Evolutionary conservation across 2,888 invertebrate genomes (phyloP).

Genomic region (Anthrax anthrax): DNA sequence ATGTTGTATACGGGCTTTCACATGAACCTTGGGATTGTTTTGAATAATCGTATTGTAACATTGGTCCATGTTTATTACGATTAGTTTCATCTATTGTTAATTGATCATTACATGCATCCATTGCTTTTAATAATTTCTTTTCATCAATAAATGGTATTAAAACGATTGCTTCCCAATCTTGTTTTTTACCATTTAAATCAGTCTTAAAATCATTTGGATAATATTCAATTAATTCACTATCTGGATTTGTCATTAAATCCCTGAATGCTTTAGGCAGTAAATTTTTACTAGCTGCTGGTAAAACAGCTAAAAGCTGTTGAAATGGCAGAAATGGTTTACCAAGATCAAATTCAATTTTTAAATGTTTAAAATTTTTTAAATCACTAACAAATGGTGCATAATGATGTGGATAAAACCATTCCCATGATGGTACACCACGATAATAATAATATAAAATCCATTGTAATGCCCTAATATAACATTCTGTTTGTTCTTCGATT

Average conservation of each 20-base stretch:
- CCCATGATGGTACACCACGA: conserved; percentile 93
- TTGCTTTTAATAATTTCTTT: conserved; percentile 54
- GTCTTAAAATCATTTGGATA: conserved; percentile 85
- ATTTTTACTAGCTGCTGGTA: conserved; percentile 72
- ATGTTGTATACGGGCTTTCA: conserved; percentile 43
- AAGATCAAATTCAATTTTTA: conserved; percentile 67
- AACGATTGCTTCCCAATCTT: conserved; percentile 94
- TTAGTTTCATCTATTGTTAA: conserved; percentile 54
- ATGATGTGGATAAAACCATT: conserved; percentile 96
- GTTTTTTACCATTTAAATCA: conserved; percentile 89
- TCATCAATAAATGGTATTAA: conserved; percentile 89
- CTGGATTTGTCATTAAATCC: conserved; percentile 57
- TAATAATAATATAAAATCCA: conserved; percentile 97
- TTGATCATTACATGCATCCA: conserved; percentile 49
- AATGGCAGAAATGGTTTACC: conserved; percentile 86
- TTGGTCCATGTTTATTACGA: conserved; percentile 76
- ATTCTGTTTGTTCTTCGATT: conserved; percentile 64
- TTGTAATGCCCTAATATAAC: conserved; percentile 85
- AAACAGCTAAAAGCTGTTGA: conserved; percentile 75
- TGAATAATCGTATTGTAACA: conserved; percentile 62
- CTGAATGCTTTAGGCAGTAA: conserved; percentile 67
- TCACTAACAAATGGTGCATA: conserved; percentile 96
- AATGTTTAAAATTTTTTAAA: conserved; percentile 61
- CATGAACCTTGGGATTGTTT: conserved; percentile 41
- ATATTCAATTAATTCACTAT: conserved; percentile 71